Conservation (phyloP, 2,888 invertebrate species). For the Margaritifera margaritifera region DNA sequence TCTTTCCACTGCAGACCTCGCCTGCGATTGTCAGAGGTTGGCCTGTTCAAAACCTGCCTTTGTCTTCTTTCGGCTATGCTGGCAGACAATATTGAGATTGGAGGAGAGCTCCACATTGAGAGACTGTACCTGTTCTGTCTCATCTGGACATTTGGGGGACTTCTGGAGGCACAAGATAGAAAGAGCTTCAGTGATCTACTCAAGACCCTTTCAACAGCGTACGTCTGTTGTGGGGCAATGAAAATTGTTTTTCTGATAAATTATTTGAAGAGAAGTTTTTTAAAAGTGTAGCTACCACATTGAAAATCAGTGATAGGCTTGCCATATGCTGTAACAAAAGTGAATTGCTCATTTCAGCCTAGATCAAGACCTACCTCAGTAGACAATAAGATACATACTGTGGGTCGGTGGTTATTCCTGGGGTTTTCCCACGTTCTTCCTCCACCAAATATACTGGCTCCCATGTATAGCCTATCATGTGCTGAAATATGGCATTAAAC, state of each 20-base stretch:
- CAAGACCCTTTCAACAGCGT: conserved; percentile 70
- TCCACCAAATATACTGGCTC: too few species aligned
- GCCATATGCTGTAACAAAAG: too few species aligned
- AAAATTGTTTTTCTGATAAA: neutral
- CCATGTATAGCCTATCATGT: too few species aligned
- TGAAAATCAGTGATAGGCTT: too few species aligned
- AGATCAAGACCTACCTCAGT: too few species aligned
- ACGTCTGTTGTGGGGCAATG: conserved; percentile 30
- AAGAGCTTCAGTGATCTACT: conserved; percentile 71
- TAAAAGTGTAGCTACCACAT: too few species aligned
- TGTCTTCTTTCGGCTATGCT: conserved; percentile 71
- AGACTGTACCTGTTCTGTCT: conserved; percentile 72
- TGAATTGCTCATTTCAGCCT: too few species aligned
- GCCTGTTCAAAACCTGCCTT: conserved; percentile 70
- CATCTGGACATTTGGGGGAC: conserved; percentile 72
- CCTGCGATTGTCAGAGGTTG: conserved; percentile 66
- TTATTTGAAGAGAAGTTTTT: too few species aligned
- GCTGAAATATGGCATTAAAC: too few species aligned
- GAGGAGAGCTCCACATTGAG: conserved; percentile 71
- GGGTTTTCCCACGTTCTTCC: too few species aligned
- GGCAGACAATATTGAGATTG: conserved; percentile 72
- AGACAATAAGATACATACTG: too few species aligned
- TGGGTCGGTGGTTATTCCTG: too few species aligned
- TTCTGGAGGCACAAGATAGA: conserved; percentile 67
- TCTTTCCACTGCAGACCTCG: conserved; percentile 53